These are phyloP conservation scores for Actinemys pallida DNA, from an alignment of 2,113 vertebrate genomes.

Conservation along the genomic window DNA sequence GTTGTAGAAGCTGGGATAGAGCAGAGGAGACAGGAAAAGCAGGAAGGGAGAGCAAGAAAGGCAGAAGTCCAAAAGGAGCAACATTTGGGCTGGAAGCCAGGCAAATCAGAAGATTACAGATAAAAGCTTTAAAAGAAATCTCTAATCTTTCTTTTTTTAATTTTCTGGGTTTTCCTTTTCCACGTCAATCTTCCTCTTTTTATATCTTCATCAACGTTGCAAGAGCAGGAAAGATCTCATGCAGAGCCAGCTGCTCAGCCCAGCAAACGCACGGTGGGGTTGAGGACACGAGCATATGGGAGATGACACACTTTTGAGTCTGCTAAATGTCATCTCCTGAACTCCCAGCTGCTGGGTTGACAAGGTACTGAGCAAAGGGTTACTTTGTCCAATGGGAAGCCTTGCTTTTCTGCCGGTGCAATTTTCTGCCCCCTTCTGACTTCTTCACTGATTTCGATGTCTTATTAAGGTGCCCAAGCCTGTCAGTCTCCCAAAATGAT, in stretches of 20 bases:
- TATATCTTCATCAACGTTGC: neutral
- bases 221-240: neutral
- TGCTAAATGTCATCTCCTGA: neutral
- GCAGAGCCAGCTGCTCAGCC: slow-evolving; percentile 7
- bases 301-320: slow-evolving; percentile 22
- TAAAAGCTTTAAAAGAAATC: neutral
- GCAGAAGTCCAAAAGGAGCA: neutral
- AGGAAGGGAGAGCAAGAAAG: neutral
- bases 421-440: neutral
- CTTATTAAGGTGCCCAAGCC: neutral
- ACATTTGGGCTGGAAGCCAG: neutral
- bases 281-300: slow-evolving; percentile 31
- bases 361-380: neutral
- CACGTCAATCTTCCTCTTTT: neutral
- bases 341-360: slow-evolving; percentile 26
- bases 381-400: neutral
- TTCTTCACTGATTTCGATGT: neutral
- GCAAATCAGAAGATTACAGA: slow-evolving; percentile 37
- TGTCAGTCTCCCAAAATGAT: neutral
- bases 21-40: neutral
- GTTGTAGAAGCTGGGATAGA: neutral
- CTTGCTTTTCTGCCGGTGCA: neutral
- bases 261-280: neutral
- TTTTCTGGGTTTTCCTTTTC: slow-evolving; percentile 61
- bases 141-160: slow-evolving; percentile 6